Conservation (phyloP, 2,113 vertebrate species). For the Condylura cristata region DNA sequence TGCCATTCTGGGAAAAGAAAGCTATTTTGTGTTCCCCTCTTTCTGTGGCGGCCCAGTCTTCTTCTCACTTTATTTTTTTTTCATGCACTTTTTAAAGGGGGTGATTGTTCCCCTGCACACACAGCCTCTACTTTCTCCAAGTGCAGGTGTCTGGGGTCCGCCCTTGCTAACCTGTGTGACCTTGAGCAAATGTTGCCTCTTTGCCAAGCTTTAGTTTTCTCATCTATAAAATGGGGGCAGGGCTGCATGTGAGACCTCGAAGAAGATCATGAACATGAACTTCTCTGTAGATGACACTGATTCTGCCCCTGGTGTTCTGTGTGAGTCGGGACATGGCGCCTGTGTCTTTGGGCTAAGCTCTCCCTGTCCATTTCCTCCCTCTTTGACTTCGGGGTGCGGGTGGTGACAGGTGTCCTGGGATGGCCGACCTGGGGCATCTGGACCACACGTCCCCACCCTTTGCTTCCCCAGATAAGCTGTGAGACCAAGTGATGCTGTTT, state of each 20-base stretch:
- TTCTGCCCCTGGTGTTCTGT: background rate
- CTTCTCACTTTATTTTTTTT: conserved; percentile 35
- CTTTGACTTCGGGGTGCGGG: background rate
- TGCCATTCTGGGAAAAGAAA: conserved; percentile 82
- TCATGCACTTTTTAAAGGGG: conserved; percentile 40
- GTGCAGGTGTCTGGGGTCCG: conserved; percentile 22
- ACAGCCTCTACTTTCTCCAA: background rate
- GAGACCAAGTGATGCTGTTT: background rate
- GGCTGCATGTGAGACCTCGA: background rate
- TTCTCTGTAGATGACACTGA: background rate
- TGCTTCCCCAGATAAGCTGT: background rate
- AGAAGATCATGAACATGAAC: background rate
- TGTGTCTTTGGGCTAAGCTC: background rate
- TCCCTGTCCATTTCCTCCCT: background rate
- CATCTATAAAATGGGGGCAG: background rate
- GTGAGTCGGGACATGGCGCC: background rate
- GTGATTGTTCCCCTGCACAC: conserved; percentile 47
- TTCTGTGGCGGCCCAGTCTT: background rate
- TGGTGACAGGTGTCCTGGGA: background rate
- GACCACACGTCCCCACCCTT: too few species aligned
- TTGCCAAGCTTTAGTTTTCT: background rate
- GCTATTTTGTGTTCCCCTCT: conserved; percentile 80
- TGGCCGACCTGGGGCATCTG: background rate
- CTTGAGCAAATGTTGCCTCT: background rate
- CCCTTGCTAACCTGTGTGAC: background rate